Evolutionary conservation across 2,113 vertebrate species (phyloP).

Genomic region (Nothoprocta perdicaria): DNA sequence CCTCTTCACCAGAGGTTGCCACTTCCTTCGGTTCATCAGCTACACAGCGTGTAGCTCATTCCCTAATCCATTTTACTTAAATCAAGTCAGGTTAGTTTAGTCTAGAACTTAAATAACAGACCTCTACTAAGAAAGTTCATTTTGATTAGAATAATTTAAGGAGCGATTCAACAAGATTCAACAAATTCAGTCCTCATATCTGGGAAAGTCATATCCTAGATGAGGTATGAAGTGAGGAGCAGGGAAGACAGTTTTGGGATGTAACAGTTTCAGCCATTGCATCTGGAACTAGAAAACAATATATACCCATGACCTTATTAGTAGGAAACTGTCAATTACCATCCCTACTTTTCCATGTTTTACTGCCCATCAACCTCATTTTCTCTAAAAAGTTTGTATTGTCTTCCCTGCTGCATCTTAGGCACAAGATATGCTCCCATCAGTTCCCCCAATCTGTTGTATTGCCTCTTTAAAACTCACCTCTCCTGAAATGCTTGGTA

Average conservation of each 20-base stretch:
- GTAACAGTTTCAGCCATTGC: neutral
- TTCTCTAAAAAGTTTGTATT: neutral
- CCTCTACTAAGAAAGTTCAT: neutral
- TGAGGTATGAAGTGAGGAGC: neutral
- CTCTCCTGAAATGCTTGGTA: neutral
- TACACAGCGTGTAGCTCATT: neutral
- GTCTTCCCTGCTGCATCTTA: neutral
- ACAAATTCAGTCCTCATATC: neutral
- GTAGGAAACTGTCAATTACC: neutral
- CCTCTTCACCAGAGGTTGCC: neutral
- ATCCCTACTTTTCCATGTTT: neutral
- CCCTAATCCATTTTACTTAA: neutral
- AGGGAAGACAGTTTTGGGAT: neutral
- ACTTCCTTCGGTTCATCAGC: neutral
- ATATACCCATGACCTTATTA: neutral
- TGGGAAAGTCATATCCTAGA: rapidly evolving
- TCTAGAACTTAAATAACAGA: neutral
- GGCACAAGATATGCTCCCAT: neutral
- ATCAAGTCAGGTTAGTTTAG: neutral
- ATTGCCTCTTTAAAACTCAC: constrained; percentile 13
- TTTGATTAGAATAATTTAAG: neutral
- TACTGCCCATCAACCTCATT: neutral
- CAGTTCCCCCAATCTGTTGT: neutral
- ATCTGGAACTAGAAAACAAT: neutral
- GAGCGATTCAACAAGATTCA: neutral